These are phyloP conservation scores for Nasonia oneida DNA, from an alignment of 2,888 invertebrate genomes.

Conservation along the genomic window DNA sequence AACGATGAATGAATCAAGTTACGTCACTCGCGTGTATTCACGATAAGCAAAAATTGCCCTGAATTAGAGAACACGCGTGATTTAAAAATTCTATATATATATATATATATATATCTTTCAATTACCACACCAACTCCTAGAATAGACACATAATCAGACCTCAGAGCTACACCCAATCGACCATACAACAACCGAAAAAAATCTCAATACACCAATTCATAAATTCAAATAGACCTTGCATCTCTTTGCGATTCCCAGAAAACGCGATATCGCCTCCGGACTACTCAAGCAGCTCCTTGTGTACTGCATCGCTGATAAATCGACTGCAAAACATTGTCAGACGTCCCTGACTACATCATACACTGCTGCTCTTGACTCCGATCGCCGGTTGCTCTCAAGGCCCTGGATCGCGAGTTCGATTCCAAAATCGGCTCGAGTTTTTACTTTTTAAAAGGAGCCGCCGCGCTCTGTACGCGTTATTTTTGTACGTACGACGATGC, in stretches of 20 bases:
- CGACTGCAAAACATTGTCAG: conserved; percentile 18
- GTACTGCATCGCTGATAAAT: background rate
- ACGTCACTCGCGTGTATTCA: background rate
- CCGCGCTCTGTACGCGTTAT: background rate
- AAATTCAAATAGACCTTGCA: background rate
- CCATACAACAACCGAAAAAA: too few species aligned
- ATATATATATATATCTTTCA: background rate
- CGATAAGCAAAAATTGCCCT: background rate
- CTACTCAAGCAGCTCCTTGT: background rate
- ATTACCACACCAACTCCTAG: background rate
- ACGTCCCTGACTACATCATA: conserved; percentile 7
- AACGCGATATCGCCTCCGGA: background rate
- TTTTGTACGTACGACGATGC: background rate
- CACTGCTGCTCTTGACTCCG: conserved; percentile 33
- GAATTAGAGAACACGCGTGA: background rate
- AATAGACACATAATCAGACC: background rate
- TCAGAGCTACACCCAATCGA: too few species aligned
- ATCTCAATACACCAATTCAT: background rate
- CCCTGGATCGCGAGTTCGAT: conserved; percentile 22
- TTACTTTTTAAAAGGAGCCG: conserved; percentile 12
- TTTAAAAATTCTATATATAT: background rate
- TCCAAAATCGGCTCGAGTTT: background rate
- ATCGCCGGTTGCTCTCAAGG: conserved; percentile 2
- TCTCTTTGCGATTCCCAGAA: background rate
- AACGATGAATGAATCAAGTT: background rate